Conservation (phyloP, 1,140 invertebrate genomes). For the Neelides sp. region DNA sequence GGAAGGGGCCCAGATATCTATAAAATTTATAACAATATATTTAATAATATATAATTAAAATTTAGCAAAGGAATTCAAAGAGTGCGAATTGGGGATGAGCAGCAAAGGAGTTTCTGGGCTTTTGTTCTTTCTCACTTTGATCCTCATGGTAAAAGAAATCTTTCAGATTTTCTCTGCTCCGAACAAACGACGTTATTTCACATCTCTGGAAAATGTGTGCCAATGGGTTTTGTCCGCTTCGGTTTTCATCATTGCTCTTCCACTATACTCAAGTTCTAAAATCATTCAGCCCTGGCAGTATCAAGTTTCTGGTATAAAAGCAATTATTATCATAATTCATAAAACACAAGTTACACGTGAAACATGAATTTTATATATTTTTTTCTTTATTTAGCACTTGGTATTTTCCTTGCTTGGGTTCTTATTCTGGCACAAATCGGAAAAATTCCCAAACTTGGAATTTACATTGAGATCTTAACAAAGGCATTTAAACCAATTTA, state of each 20-base stretch:
- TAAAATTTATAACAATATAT: no score
- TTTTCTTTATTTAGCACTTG: slow-evolving; percentile 2
- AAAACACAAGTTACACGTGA: neutral
- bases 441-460: slow-evolving; percentile 20
- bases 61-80: no score
- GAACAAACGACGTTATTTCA: slow-evolving; percentile 11
- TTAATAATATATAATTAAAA: no score
- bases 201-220: slow-evolving; percentile 18
- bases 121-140: no score
- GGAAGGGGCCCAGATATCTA: no score
- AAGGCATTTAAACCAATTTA: slow-evolving; percentile 8
- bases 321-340: slow-evolving; percentile 1
- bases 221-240: slow-evolving; percentile 15
- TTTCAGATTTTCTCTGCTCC: slow-evolving; percentile 15
- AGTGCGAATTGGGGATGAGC: no score
- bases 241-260: neutral
- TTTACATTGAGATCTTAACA: slow-evolving; percentile 25
- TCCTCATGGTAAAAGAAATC: slow-evolving; percentile 19
- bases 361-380: neutral
- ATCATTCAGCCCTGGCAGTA: slow-evolving; percentile 19
- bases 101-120: no score
- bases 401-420: slow-evolving; percentile 23
- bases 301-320: slow-evolving; percentile 16
- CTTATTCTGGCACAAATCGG: slow-evolving; percentile 24
- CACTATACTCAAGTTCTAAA: neutral